phyloP scores from a whole-genome alignment of 2,113 vertebrate genomes.

The Cinclus mexicanus region DNA sequence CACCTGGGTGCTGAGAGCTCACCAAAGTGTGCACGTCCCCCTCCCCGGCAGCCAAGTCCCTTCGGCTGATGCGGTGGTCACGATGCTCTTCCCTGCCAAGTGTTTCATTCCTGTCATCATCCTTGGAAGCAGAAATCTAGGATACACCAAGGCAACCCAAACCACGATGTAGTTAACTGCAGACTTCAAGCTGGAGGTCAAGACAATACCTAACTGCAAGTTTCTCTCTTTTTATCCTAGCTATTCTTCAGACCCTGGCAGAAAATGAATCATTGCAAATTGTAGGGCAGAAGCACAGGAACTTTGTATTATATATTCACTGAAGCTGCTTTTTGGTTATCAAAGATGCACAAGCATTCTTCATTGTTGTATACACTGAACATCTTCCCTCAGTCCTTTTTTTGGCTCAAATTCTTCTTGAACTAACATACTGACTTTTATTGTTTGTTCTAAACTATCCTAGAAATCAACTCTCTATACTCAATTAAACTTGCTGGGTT shows the following conservation, averaged over 20 bases:
- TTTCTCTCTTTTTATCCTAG: not conserved
- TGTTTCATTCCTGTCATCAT: slow-evolving; percentile 78
- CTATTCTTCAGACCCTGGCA: not conserved
- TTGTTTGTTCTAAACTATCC: not conserved
- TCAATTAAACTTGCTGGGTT: not conserved
- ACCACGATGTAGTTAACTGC: not conserved
- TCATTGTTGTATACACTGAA: not conserved
- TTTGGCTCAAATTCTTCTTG: not conserved
- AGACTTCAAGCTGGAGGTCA: not conserved
- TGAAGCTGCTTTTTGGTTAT: not conserved
- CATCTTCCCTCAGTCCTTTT: not conserved
- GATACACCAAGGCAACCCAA: not conserved
- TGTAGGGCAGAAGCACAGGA: not conserved
- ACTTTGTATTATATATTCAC: not conserved
- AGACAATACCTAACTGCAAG: not conserved
- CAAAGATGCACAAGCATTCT: not conserved
- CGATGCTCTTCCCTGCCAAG: slow-evolving; percentile 65
- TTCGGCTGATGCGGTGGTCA: slow-evolving; percentile 72
- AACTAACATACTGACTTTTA: not conserved
- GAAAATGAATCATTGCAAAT: not conserved
- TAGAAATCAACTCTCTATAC: not conserved
- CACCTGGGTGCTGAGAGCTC: not conserved
- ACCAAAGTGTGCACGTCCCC: slow-evolving; percentile 85
- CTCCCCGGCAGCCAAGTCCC: slow-evolving; percentile 75
- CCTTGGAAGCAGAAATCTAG: slow-evolving; percentile 67